Conservation (phyloP, 2,888 invertebrate genomes). For the Aspidiotus rigidus region DNA sequence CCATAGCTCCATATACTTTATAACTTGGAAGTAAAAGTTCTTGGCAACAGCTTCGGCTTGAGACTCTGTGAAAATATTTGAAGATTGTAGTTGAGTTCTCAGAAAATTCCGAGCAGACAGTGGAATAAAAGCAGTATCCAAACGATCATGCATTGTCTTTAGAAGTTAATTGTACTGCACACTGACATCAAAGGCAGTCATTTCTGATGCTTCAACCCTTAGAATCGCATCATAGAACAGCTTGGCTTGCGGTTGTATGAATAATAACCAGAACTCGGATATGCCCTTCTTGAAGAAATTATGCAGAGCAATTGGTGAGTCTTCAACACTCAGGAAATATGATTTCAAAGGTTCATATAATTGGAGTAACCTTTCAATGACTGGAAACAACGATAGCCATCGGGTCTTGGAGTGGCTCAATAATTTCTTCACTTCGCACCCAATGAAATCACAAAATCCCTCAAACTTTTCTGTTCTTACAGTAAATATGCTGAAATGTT, state of each 20-base stretch:
- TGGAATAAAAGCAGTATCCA: conserved; percentile 14
- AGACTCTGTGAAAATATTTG: not conserved
- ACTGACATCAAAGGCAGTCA: conserved; percentile 18
- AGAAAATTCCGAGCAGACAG: conserved; percentile 1
- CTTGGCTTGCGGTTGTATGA: conserved; percentile 24
- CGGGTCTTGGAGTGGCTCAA: conserved; percentile 39
- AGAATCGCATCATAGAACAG: conserved; percentile 27
- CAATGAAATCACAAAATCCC: conserved; percentile 41
- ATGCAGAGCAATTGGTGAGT: conserved; percentile 39
- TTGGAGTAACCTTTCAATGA: conserved; percentile 40
- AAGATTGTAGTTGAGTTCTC: not conserved
- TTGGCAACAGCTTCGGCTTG: not conserved
- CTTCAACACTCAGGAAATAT: conserved; percentile 39
- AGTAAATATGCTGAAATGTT: conserved; percentile 41
- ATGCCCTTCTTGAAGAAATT: conserved; percentile 38
- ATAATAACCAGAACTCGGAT: conserved; percentile 32
- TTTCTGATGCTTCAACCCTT: conserved; percentile 25
- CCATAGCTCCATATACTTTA: not conserved
- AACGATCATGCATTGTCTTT: conserved; percentile 19
- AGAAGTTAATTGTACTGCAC: conserved; percentile 38
- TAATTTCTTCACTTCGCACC: conserved; percentile 39
- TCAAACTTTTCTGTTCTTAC: conserved; percentile 40
- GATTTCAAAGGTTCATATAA: conserved; percentile 39
- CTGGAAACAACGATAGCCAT: conserved; percentile 39
- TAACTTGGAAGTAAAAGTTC: not conserved